Conservation (phyloP, 2,888 invertebrate genomes). For the Xestia c-nigrum region DNA sequence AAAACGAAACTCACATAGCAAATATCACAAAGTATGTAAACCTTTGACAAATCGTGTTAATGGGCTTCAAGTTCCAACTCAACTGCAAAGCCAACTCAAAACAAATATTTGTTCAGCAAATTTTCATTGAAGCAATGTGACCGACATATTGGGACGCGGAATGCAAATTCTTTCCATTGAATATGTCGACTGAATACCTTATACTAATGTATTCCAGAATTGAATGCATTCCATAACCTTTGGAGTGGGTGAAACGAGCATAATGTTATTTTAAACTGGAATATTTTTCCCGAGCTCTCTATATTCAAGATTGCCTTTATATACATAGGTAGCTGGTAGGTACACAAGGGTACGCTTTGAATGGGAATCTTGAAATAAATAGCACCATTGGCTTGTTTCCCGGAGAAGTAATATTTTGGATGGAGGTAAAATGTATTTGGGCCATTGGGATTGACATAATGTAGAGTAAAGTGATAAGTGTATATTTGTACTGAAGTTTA, state of each 20-base stretch:
- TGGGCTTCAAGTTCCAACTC: conserved; percentile 2
- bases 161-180: conserved; percentile 60
- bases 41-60: conserved; percentile 23
- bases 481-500: not conserved
- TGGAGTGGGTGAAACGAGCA: conserved; percentile 42
- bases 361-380: conserved; percentile 43
- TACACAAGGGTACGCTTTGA: conserved; percentile 18
- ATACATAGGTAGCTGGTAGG: conserved; percentile 1
- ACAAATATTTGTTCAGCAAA: conserved; percentile 43
- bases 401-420: conserved; percentile 25
- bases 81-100: conserved; percentile 26
- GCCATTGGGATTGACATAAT: conserved; percentile 2
- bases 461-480: not conserved
- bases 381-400: conserved; percentile 38
- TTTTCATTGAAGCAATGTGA: conserved; percentile 51
- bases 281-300: conserved; percentile 39
- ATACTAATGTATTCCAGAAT: conserved; percentile 57
- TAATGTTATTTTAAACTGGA: conserved; percentile 57
- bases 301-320: conserved; percentile 34
- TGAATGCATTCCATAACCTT: conserved; percentile 56
- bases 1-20: not conserved
- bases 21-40: not conserved
- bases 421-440: conserved; percentile 9
- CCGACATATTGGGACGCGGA: conserved; percentile 49
- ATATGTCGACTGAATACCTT: conserved; percentile 56